These are phyloP conservation scores for Strix aluco DNA, from an alignment of 2,113 vertebrate species.

Conservation along the genomic window DNA sequence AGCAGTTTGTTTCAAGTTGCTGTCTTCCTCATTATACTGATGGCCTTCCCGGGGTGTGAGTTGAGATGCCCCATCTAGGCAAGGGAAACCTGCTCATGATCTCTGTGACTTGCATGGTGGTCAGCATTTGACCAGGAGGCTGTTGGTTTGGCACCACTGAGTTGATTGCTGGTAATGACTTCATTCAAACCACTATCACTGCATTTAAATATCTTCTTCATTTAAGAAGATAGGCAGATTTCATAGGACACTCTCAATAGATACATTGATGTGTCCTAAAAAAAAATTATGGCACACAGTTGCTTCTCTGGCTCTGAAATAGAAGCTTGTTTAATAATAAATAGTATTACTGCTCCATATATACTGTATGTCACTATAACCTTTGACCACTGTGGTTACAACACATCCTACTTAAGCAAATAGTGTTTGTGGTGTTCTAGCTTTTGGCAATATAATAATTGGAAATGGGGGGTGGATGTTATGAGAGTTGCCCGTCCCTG, in stretches of 20 bases:
- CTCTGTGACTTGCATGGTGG: background rate
- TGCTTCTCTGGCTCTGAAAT: background rate
- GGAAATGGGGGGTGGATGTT: background rate
- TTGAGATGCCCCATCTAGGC: background rate
- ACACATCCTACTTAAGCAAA: background rate
- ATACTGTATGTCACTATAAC: background rate
- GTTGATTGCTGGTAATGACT: background rate
- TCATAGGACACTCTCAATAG: background rate
- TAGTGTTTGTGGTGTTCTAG: background rate
- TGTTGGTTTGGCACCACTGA: background rate
- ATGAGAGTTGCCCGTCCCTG: background rate
- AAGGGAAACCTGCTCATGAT: background rate
- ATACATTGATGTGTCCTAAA: background rate
- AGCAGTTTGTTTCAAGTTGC: background rate
- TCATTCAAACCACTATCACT: background rate
- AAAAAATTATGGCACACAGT: background rate
- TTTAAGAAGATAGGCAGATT: background rate
- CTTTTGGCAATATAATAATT: background rate
- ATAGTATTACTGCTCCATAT: background rate
- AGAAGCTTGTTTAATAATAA: background rate
- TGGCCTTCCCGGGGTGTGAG: background rate
- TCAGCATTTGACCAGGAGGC: background rate
- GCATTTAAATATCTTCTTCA: background rate
- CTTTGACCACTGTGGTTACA: background rate
- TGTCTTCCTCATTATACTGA: background rate